Percentiles rank a stretch among this genome's conserved stretches.
phyloP scores from a whole-genome alignment of 2,797 vertebrate species.

The Forpus xanthops region DNA sequence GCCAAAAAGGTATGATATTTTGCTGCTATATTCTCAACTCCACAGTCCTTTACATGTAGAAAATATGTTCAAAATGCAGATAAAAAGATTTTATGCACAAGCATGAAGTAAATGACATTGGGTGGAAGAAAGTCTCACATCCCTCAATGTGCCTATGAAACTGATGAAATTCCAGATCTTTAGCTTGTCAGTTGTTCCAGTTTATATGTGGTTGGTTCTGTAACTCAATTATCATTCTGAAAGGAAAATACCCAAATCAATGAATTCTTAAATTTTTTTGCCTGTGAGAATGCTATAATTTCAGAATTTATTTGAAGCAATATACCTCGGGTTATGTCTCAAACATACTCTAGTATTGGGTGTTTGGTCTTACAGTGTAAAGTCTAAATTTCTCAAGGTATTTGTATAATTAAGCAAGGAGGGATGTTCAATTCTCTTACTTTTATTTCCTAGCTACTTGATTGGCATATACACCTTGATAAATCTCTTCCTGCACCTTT shows the following conservation, averaged over 20 bases:
- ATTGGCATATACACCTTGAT: constrained; percentile 93
- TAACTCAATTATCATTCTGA: background rate
- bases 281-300: background rate
- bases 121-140: background rate
- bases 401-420: background rate
- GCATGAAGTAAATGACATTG: background rate
- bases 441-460: constrained; percentile 82
- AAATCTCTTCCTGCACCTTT: constrained; percentile 90
- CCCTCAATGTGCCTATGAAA: background rate
- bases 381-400: background rate
- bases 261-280: background rate
- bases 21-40: background rate
- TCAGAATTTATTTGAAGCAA: background rate
- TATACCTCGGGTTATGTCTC: background rate
- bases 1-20: background rate
- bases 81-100: background rate
- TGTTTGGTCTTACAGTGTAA: background rate
- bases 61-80: background rate
- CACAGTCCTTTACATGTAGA: background rate
- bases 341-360: background rate
- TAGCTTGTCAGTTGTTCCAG: background rate
- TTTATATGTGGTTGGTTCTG: background rate
- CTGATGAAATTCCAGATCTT: background rate
- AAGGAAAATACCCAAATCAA: background rate
- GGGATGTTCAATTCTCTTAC: background rate